Base-by-base conservation (phyloP, 2,888 invertebrate genomes). In the Chrysolina oricalcia region DNA sequence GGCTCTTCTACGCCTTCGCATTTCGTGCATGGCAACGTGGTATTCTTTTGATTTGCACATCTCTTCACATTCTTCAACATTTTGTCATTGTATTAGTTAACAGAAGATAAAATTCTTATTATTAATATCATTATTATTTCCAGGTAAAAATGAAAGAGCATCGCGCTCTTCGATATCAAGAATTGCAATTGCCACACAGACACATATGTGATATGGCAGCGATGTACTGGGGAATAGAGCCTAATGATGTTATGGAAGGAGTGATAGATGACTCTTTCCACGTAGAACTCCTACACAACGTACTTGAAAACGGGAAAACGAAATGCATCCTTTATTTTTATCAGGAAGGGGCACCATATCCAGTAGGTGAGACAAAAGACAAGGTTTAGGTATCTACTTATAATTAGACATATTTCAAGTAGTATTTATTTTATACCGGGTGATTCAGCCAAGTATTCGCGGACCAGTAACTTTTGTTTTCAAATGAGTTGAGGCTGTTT, bases 171-270 rank as follows among this genome's bases (percentile, higher is more conserved):
- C 85, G 92, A 62, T 85, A 89, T 66, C 83, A 89, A 80, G 84
- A 88, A 81, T 81, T 93, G 84, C 88, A 89, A 85, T 84, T 91
- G 84, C 85, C 89, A 69, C 93, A 94, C 84, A 91, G 93, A 77
- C 93, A 93, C 86, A 88, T 96, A 0, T 87, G 95, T 76, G 94
- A 94, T 82, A 91, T 92, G 85, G 92, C 92, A 41, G 92, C 93
- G 10, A 88, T 90, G 40, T 89, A 91, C 80, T 87, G 93, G 76
- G 90, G 91, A 82, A 88, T 90, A 71, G 87, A 91, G n/a, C 80
- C 89, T 13, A 91, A 91, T 35, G 90, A 91, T 79, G 89, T 94
- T 2, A 89, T 94, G 87, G 94, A 95, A 73, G 95, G 94, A 67
- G 90, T 94, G 6, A 90, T 92, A 70, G 96, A 96, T 87, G 91